phyloP scores from a whole-genome alignment of 2,113 vertebrate species.

The Coracopsis vasa region DNA sequence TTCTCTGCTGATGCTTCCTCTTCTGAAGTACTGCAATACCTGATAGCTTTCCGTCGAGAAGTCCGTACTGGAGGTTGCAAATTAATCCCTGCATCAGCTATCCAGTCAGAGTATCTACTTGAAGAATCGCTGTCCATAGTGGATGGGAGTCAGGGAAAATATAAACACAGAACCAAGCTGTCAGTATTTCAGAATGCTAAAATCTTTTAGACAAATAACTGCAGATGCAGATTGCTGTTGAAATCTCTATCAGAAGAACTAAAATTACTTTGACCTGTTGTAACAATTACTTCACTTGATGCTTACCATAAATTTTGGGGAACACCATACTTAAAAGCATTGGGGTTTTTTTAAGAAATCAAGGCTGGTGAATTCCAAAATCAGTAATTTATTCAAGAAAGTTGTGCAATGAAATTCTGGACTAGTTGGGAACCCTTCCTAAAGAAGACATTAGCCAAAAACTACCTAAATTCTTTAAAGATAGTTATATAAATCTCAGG shows the following conservation, averaged over 20 bases:
- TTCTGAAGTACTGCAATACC: conserved; percentile 86
- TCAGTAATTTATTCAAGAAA: background rate
- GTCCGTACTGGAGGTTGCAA: conserved; percentile 84
- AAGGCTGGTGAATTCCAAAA: background rate
- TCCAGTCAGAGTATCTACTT: conserved; percentile 95
- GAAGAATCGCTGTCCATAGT: conserved; percentile 81
- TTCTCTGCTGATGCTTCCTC: conserved; percentile 83
- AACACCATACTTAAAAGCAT: background rate
- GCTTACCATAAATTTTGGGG: fast-evolving
- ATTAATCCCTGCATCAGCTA: conserved; percentile 89
- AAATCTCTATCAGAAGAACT: background rate
- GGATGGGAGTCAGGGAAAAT: background rate
- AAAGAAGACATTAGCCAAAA: background rate
- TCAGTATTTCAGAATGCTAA: background rate
- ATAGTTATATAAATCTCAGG: background rate
- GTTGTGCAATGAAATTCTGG: background rate
- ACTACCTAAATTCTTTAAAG: background rate
- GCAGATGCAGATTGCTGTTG: fast-evolving
- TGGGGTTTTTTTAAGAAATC: fast-evolving
- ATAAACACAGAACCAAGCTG: background rate
- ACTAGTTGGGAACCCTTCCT: background rate
- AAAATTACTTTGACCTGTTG: background rate
- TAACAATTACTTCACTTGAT: background rate
- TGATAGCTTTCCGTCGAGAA: conserved; percentile 76
- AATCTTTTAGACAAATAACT: background rate